Base-by-base conservation (phyloP, 1,140 invertebrate species). In the Scaptodrosophila lebanonensis region DNA sequence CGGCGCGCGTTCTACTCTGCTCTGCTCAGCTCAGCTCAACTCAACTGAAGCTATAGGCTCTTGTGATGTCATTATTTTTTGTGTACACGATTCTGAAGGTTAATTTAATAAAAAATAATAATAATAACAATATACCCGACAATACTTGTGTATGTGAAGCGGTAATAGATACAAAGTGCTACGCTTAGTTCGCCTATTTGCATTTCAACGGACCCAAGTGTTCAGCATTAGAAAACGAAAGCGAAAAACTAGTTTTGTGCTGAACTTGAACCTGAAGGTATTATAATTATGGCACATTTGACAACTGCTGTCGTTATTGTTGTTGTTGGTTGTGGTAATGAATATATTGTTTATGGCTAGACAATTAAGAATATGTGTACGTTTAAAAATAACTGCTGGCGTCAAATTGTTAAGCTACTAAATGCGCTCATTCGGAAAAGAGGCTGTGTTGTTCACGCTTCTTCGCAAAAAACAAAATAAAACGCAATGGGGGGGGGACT, bases 1-100 rank as follows among this genome's bases (percentile, higher is more conserved):
- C 13, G 15, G 53, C 27, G 22, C 16, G 29, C 38, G 49, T 36
- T 35, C 39, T 58, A 54, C 58, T 61, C 68, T 79, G n/a, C n/a
- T n/a, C n/a, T n/a, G 4, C 13, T 16, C n/a, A n/a, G 8, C 8
- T n/a, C 12, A 33, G 32, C 8, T 33, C 13, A 3, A 7, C 35
- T 15, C 11, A 3, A 13, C 13, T 16, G 35, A 38, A 6, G 13
- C 15, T n/a, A n/a, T n/a, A n/a, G n/a, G n/a, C n/a, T n/a, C n/a
- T n/a, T 15, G 11, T 38, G 75, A 79, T 79, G 75, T 79, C 75
- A 79, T 79, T 75, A 79, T 66, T 53, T 45, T 12, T 12, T 36
- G 51, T 32, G 15, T 20, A 43, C 38, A 38, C 45, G 36, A 35
- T 57, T 57, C 40, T 72, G 64, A 79, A 79, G 75, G 75, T 79